Evolutionary conservation across 2,113 vertebrate species (phyloP).

Genomic region (Microtus montanus): DNA sequence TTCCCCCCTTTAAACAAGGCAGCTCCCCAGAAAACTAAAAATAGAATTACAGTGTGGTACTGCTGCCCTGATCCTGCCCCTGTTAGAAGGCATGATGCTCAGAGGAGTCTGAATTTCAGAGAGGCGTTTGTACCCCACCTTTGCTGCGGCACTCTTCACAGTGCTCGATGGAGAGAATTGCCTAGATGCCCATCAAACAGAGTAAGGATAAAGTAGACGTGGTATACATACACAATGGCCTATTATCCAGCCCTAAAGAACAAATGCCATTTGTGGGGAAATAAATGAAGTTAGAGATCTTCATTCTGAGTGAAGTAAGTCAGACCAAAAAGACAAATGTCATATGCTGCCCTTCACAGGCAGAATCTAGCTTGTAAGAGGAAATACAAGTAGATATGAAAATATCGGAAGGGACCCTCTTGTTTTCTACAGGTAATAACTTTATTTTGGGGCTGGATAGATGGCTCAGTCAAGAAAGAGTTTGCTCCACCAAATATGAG

Average conservation of each 20-base stretch:
- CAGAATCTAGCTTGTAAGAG: background rate
- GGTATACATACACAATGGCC: background rate
- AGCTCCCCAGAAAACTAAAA: background rate
- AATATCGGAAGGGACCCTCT: background rate
- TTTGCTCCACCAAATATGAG: background rate
- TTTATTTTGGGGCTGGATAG: background rate
- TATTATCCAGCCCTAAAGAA: background rate
- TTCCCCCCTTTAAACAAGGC: background rate
- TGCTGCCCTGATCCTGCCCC: rapidly evolving
- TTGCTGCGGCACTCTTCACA: background rate
- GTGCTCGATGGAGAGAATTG: background rate
- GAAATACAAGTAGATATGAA: background rate
- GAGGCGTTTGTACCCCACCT: background rate
- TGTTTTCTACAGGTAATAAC: background rate
- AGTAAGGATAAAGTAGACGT: background rate
- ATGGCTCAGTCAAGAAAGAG: background rate
- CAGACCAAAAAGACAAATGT: background rate
- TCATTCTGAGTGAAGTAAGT: background rate
- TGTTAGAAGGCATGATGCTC: background rate
- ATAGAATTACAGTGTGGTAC: background rate
- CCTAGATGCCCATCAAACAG: background rate
- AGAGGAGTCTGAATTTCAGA: background rate
- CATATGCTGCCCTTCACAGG: background rate
- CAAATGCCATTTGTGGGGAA: background rate
- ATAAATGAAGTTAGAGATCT: background rate